These are phyloP conservation scores for Cydia strobilella DNA, from an alignment of 1,140 invertebrate species.

Conservation along the genomic window DNA sequence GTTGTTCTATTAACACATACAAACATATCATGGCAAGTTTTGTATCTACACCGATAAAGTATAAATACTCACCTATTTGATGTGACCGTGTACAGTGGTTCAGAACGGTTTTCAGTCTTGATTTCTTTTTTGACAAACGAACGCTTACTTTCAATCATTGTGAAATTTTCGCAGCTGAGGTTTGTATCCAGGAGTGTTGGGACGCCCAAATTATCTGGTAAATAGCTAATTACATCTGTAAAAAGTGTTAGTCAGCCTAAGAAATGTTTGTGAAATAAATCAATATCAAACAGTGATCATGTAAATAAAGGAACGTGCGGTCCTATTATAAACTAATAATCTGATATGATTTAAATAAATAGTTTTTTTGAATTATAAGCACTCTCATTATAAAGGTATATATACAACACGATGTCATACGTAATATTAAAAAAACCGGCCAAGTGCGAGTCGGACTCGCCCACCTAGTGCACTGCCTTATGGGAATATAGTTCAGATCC, in stretches of 20 bases:
- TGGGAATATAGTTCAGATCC: too few species aligned
- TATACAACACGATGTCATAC: too few species aligned
- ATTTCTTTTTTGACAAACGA: conserved; percentile 58
- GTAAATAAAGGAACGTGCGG: neutral
- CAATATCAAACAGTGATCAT: neutral
- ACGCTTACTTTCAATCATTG: conserved; percentile 63
- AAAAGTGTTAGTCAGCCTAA: conserved; percentile 34
- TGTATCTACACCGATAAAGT: too few species aligned
- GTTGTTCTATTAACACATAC: too few species aligned
- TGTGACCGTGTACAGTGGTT: conserved; percentile 59
- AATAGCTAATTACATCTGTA: conserved; percentile 52
- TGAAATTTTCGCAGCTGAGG: conserved; percentile 49
- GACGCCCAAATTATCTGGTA: conserved; percentile 46
- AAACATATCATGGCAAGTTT: too few species aligned
- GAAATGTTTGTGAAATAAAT: conserved; percentile 20
- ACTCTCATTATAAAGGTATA: too few species aligned
- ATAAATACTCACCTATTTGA: conserved; percentile 56
- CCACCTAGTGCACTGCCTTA: too few species aligned
- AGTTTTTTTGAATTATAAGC: too few species aligned
- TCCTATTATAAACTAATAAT: neutral
- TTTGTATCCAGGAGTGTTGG: conserved; percentile 50
- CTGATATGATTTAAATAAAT: neutral
- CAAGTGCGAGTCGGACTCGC: too few species aligned
- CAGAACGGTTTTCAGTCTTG: conserved; percentile 55
- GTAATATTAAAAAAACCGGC: too few species aligned